Percentiles rank a stretch among this genome's conserved stretches.
phyloP scores from a whole-genome alignment of 2,797 vertebrate species.

The Siniperca scherzeri region DNA sequence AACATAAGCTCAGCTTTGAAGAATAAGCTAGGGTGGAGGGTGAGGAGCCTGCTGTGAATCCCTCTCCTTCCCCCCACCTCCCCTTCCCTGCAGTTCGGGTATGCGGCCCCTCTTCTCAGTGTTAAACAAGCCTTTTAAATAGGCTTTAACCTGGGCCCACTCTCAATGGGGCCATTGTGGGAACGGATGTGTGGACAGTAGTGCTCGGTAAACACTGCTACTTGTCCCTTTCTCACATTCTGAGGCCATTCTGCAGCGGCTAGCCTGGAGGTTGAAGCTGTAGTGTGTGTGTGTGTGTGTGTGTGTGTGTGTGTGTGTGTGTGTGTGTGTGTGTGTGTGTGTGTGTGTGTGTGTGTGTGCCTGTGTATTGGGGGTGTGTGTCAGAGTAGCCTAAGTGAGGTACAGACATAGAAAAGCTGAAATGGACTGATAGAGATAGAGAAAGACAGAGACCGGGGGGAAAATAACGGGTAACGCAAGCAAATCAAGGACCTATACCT shows the following conservation, averaged over 20 bases:
- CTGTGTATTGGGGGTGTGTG: slow-evolving; percentile 27
- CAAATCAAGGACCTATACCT: background rate
- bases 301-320: slow-evolving; percentile 31
- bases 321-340: slow-evolving; percentile 3
- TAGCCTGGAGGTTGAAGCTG: slow-evolving; percentile 48
- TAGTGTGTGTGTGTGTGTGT: slow-evolving; percentile 18
- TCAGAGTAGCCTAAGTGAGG: slow-evolving; percentile 19
- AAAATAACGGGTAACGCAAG: background rate
- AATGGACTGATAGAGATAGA: slow-evolving; percentile 28
- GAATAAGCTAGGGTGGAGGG: slow-evolving; percentile 58
- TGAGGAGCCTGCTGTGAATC: slow-evolving; percentile 69
- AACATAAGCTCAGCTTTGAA: slow-evolving; percentile 68
- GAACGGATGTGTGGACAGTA: slow-evolving; percentile 87
- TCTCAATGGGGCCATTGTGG: slow-evolving; percentile 87
- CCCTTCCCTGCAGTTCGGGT: slow-evolving; percentile 77
- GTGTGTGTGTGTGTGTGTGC: slow-evolving; percentile 23
- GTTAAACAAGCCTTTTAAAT: slow-evolving; percentile 87
- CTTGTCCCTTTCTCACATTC: slow-evolving; percentile 85
- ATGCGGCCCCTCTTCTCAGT: slow-evolving; percentile 82
- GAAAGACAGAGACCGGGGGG: background rate
- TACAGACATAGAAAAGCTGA: slow-evolving; percentile 28
- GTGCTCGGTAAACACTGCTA: slow-evolving; percentile 84
- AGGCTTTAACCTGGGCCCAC: slow-evolving; percentile 86
- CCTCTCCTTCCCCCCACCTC: slow-evolving; percentile 43
- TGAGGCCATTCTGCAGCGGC: slow-evolving; percentile 55